Evolutionary conservation across 1,140 invertebrate genomes (phyloP).

Genomic region (Chrysoperla carnea): DNA sequence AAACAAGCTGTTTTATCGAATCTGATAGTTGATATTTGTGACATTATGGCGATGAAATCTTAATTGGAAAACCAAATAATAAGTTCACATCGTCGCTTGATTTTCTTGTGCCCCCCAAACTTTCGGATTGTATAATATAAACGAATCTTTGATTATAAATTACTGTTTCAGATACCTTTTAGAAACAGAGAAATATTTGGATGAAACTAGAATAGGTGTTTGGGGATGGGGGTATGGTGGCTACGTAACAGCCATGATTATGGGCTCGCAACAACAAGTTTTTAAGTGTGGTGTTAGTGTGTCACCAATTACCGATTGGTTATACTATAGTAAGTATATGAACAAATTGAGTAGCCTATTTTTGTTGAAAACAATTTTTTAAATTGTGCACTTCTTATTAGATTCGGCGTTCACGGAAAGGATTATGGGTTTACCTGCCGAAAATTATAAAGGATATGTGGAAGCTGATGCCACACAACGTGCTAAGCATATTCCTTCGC

Average conservation of each 20-base stretch:
- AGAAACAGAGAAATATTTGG: constrained; percentile 66
- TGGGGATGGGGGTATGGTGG: constrained; percentile 98
- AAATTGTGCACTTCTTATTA: constrained; percentile 19
- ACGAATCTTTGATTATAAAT: too few relatives aligned
- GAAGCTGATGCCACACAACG: constrained; percentile 76
- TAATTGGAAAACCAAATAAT: too few relatives aligned
- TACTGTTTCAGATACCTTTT: constrained; percentile 46
- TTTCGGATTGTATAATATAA: too few relatives aligned
- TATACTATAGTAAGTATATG: constrained; percentile 71
- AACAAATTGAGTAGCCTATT: not conserved
- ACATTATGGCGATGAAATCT: too few relatives aligned
- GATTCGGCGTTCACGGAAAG: constrained; percentile 91
- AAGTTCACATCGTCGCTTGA: too few relatives aligned
- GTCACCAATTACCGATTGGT: constrained; percentile 87
- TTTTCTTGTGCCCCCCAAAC: too few relatives aligned
- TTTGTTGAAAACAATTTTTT: not conserved
- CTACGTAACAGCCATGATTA: constrained; percentile 75
- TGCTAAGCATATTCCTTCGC: constrained; percentile 64
- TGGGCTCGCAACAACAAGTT: constrained; percentile 66
- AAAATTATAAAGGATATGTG: constrained; percentile 86
- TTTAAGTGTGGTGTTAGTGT: constrained; percentile 86
- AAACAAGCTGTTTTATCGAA: too few relatives aligned
- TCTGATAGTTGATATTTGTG: too few relatives aligned
- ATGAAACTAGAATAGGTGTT: constrained; percentile 69
- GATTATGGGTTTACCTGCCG: constrained; percentile 68